phyloP scores from a whole-genome alignment of 2,888 invertebrate species.

The Pseudeuparius sepicola region DNA sequence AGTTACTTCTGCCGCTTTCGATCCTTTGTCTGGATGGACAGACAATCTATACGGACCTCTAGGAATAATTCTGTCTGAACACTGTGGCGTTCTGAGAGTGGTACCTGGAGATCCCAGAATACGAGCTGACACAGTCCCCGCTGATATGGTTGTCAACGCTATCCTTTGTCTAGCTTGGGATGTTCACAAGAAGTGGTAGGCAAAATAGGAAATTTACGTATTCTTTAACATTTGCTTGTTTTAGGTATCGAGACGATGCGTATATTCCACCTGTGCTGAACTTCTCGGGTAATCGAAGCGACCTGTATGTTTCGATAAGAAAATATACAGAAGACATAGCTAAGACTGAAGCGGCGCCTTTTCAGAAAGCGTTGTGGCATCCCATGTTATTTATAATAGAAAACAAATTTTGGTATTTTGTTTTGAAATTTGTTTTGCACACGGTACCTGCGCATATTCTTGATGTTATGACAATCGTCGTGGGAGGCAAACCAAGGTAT shows the following conservation, averaged over 20 bases:
- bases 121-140: slow-evolving; percentile 35
- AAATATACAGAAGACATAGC: slow-evolving; percentile 18
- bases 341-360: slow-evolving; percentile 20
- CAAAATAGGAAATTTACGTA: background rate
- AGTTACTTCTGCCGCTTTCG: slow-evolving; percentile 39
- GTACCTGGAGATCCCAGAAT: slow-evolving; percentile 27
- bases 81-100: slow-evolving; percentile 46
- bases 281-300: slow-evolving; percentile 24
- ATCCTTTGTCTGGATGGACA: slow-evolving; percentile 50
- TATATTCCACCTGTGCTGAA: slow-evolving; percentile 24
- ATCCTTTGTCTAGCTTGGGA: slow-evolving; percentile 38
- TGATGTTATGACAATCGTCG: slow-evolving; percentile 21
- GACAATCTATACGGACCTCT: slow-evolving; percentile 52
- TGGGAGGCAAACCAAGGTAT: slow-evolving; percentile 24
- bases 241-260: too few species aligned
- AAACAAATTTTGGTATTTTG: slow-evolving; percentile 17
- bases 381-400: slow-evolving; percentile 23
- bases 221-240: background rate
- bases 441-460: slow-evolving; percentile 24
- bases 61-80: slow-evolving; percentile 37
- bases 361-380: slow-evolving; percentile 26
- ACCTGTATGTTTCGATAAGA: slow-evolving; percentile 22
- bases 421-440: slow-evolving; percentile 22
- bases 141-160: slow-evolving; percentile 36
- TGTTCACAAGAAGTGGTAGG: slow-evolving; percentile 25